Evolutionary conservation across 1,140 invertebrate species (phyloP).

Genomic region (Drosophila ficusphila): DNA sequence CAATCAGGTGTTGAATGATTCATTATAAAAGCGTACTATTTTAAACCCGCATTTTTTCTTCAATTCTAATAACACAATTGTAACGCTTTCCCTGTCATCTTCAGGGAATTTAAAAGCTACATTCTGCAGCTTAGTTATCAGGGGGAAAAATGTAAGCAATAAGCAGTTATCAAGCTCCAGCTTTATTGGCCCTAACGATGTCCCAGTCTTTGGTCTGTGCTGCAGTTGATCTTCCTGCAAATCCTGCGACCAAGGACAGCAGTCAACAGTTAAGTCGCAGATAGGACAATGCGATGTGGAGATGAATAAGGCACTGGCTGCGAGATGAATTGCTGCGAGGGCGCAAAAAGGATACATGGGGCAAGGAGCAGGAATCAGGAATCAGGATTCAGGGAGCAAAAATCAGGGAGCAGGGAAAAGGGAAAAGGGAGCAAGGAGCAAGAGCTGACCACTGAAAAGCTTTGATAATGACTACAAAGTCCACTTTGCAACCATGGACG

Average conservation of each 20-base stretch:
- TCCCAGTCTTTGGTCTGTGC: neutral
- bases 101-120: neutral
- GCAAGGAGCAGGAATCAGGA: too few relatives aligned
- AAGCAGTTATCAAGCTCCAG: neutral
- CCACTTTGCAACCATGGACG: slow-evolving; percentile 1
- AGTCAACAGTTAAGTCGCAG: slow-evolving; percentile 15
- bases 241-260: slow-evolving; percentile 13
- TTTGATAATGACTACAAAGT: slow-evolving; percentile 70
- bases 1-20: too few relatives aligned
- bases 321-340: neutral
- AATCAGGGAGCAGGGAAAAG: neutral
- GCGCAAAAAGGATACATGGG: neutral
- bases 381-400: neutral
- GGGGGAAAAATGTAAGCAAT: neutral
- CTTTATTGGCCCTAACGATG: slow-evolving; percentile 8
- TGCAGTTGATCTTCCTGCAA: slow-evolving; percentile 32
- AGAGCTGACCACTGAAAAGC: slow-evolving; percentile 15
- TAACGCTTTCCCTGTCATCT: neutral
- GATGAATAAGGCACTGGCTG: neutral
- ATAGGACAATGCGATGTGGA: slow-evolving; percentile 15
- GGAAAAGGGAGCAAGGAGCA: neutral
- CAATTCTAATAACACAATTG: too few relatives aligned
- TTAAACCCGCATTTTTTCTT: too few relatives aligned
- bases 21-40: too few relatives aligned
- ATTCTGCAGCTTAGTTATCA: neutral